Conservation (phyloP, 1,140 invertebrate genomes). For the Globodera ellingtonae region DNA sequence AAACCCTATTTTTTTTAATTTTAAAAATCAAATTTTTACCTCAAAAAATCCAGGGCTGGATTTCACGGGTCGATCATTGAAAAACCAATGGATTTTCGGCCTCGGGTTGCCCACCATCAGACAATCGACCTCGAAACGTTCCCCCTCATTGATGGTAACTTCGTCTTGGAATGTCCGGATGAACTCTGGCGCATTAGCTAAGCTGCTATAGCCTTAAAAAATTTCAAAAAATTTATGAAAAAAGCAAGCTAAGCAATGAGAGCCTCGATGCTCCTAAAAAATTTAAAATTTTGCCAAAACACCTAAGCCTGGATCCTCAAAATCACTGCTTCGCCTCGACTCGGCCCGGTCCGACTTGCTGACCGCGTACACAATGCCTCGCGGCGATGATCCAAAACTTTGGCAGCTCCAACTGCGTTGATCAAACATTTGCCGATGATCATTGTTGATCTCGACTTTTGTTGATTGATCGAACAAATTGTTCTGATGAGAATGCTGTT, state of each 20-base stretch:
- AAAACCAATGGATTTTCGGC: conserved; percentile 69
- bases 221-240: background rate
- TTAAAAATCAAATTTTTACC: no score
- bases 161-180: conserved; percentile 60
- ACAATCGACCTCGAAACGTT: conserved; percentile 67
- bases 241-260: background rate
- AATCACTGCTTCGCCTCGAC: conserved; percentile 23
- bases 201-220: conserved; percentile 49
- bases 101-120: conserved; percentile 67
- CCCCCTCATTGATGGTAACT: conserved; percentile 66
- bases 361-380: conserved; percentile 18
- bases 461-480: background rate
- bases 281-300: background rate
- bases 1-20: no score
- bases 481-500: background rate
- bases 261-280: background rate
- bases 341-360: conserved; percentile 25
- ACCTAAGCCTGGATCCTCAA: conserved; percentile 28
- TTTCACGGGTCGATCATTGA: conserved; percentile 67
- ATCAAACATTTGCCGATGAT: background rate
- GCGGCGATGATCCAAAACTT: conserved; percentile 1
- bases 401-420: background rate
- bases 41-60: conserved; percentile 57
- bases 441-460: background rate
- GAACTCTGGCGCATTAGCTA: conserved; percentile 60